phyloP scores from a whole-genome alignment of 2,797 vertebrate species.

The Onychomys torridus region DNA sequence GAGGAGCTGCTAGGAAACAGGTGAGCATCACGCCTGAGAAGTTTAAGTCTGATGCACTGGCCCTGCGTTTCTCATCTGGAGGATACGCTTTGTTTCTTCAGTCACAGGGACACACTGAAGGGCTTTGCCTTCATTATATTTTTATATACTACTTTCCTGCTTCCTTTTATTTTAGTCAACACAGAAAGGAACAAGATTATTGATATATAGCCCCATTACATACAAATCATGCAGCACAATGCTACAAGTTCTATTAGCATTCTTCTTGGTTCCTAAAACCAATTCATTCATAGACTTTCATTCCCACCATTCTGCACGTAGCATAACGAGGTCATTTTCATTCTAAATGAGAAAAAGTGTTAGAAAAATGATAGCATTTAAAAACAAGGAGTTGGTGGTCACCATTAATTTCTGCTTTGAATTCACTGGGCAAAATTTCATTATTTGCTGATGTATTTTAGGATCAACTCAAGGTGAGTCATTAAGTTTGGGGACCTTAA shows the following conservation, averaged over 20 bases:
- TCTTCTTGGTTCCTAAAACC: slow-evolving; percentile 49
- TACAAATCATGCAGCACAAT: slow-evolving; percentile 44
- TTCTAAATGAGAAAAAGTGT: not conserved
- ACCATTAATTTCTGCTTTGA: slow-evolving; percentile 40
- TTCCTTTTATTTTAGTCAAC: slow-evolving; percentile 71
- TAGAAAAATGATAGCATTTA: slow-evolving; percentile 38
- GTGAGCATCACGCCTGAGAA: slow-evolving; percentile 62
- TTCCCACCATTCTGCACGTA: not conserved
- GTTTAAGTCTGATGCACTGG: slow-evolving; percentile 68
- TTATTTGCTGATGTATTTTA: not conserved
- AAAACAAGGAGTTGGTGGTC: not conserved
- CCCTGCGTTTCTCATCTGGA: slow-evolving; percentile 76
- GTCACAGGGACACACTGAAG: slow-evolving; percentile 80
- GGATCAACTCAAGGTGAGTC: not conserved
- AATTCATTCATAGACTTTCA: not conserved
- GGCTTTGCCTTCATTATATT: slow-evolving; percentile 84
- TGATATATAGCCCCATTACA: slow-evolving; percentile 68
- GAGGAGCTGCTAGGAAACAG: slow-evolving; percentile 68
- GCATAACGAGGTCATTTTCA: not conserved
- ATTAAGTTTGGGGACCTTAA: slow-evolving; percentile 14
- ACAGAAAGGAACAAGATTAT: slow-evolving; percentile 34
- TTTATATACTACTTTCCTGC: slow-evolving; percentile 72
- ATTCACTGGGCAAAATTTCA: slow-evolving; percentile 12
- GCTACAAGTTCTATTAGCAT: slow-evolving; percentile 41
- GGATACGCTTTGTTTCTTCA: slow-evolving; percentile 73